Base-by-base conservation (phyloP, 2,113 vertebrate genomes). In the Oreochromis tanganicae region DNA sequence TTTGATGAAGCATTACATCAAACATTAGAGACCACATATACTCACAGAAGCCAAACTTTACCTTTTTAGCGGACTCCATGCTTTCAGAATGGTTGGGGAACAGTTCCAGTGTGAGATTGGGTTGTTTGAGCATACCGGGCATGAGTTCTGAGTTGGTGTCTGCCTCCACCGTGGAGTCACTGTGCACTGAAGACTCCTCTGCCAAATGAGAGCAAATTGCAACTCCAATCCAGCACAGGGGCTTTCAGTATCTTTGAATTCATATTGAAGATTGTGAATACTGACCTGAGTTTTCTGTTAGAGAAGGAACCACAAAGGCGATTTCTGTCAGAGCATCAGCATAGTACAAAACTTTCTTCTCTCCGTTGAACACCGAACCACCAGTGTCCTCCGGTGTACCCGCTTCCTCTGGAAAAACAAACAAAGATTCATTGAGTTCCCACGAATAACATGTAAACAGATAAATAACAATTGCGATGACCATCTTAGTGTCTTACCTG, bases 291-390 rank as follows among this genome's bases (percentile, higher is more conserved):
- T 96, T 96, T 89, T 98, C 98, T 87, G 96, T 95, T 7, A 97
- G 93, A n/a, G 98, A 98, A 2, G 98, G 98, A 91, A 99, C 97
- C 79, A 99, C 98, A 82, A 99, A 99, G 88, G 98, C 98, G 4
- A 99, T 98, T 94, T 99, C 98, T 2, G 98, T 99, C 91, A 99
- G 96, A 81, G 98, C 98, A 91, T 99, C 98, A 0, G 98, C 98
- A 2, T 98, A 99, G 93, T 99, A 99, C 61, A 99, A 95, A 91
- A 98, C 98, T 81, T 98, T 99, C 96, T 97, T 98, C 95, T 99
- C 98, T 41, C 98, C 98, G 1, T 97, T 99, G 95, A 99, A 99
- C 94, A 97, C 95, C 24, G 97, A 97, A n/a, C 98, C 98, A 63
- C 98, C 98, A 2, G 96, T 91, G 83, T 98, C 98, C 90, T 98